Conservation (phyloP, 2,797 vertebrate species). For the Perodicticus potto region DNA sequence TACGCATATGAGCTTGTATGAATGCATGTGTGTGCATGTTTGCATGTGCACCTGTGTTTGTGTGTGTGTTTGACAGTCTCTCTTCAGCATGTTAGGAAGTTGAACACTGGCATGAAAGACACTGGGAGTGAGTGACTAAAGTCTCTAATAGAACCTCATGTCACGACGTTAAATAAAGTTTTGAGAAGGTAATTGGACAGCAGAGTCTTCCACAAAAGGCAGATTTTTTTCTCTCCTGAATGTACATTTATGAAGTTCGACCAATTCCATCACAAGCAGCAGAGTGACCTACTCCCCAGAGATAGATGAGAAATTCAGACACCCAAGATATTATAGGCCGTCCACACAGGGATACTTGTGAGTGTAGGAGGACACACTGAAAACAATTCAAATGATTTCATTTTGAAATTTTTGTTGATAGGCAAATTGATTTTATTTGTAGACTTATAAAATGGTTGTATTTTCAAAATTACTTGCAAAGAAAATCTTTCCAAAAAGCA, state of each 20-base stretch:
- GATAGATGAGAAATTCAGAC: not conserved
- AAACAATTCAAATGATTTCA: not conserved
- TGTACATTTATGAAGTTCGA: not conserved
- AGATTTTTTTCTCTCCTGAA: not conserved
- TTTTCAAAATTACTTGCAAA: not conserved
- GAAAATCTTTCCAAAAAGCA: not conserved
- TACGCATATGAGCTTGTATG: accelerated
- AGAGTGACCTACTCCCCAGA: not conserved
- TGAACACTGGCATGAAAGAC: not conserved
- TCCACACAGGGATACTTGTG: not conserved
- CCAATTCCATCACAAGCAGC: not conserved
- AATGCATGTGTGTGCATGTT: not conserved
- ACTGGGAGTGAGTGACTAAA: not conserved
- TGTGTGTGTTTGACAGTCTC: not conserved
- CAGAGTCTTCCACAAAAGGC: not conserved
- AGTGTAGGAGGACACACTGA: not conserved
- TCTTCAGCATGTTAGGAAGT: not conserved
- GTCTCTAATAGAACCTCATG: not conserved
- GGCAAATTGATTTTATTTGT: not conserved
- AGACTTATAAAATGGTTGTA: not conserved
- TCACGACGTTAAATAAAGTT: not conserved
- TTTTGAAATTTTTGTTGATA: not conserved
- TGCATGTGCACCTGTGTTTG: not conserved
- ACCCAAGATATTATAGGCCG: not conserved
- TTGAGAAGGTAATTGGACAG: not conserved